Conservation (phyloP, 2,888 invertebrate species). For the Rhodophaea formosa region DNA sequence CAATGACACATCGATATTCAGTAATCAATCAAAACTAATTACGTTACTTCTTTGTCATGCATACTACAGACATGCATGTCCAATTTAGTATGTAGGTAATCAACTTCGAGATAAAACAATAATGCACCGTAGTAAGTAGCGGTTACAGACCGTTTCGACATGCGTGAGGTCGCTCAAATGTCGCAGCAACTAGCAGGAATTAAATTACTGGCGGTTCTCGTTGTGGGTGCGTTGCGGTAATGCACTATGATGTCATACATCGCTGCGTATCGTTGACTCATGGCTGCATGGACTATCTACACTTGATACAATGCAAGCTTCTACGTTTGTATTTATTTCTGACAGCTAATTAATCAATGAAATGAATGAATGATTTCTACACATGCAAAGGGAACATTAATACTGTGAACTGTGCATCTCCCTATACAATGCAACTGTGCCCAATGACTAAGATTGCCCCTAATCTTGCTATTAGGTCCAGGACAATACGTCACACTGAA, state of each 20-base stretch:
- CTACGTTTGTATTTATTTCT: background rate
- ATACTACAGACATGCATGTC: constrained; percentile 14
- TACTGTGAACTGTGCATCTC: constrained; percentile 68
- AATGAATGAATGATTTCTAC: constrained; percentile 31
- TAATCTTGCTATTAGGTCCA: constrained; percentile 54
- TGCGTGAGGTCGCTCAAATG: constrained; percentile 10
- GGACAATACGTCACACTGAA: constrained; percentile 80
- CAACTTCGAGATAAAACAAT: background rate
- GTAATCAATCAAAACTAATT: background rate
- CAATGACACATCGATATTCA: background rate
- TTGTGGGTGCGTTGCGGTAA: constrained; percentile 30
- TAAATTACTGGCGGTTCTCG: constrained; percentile 24
- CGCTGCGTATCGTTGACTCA: constrained; percentile 3
- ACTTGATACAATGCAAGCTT: constrained; percentile 3
- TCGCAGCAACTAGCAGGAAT: constrained; percentile 17
- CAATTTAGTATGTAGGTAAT: constrained; percentile 11
- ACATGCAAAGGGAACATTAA: constrained; percentile 53
- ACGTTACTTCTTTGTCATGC: constrained; percentile 8
- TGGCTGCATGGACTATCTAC: background rate
- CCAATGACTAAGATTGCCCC: constrained; percentile 70
- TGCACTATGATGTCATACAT: constrained; percentile 41
- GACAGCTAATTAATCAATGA: background rate
- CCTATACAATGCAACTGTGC: constrained; percentile 80
- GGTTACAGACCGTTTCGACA: constrained; percentile 6
- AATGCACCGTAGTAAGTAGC: constrained; percentile 4